Evolutionary conservation across 2,888 invertebrate species (phyloP).

Genomic region (Abrostola tripartita): DNA sequence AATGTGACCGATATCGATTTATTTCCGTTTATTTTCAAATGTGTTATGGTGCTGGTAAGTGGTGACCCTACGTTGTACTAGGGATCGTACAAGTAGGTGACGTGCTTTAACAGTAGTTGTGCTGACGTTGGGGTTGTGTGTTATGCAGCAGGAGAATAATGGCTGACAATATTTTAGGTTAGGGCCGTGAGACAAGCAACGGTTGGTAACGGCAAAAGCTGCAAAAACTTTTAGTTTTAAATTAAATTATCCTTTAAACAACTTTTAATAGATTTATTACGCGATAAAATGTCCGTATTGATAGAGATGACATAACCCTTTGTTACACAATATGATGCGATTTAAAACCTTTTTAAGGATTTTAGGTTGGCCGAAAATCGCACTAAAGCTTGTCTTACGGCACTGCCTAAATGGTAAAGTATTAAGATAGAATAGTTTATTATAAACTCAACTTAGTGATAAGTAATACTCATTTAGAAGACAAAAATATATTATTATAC

Average conservation of each 20-base stretch:
- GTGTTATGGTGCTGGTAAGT: constrained; percentile 43
- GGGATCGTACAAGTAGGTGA: constrained; percentile 35
- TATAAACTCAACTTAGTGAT: constrained; percentile 55
- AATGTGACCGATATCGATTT: neutral
- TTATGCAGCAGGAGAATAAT: constrained; percentile 84
- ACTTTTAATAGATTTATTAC: neutral
- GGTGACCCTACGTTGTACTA: constrained; percentile 40
- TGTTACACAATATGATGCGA: neutral
- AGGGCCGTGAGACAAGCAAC: constrained; percentile 42
- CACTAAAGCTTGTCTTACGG: constrained; percentile 8
- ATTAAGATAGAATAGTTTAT: constrained; percentile 49
- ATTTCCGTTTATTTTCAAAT: constrained; percentile 6
- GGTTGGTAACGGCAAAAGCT: neutral
- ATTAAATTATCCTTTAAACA: no score
- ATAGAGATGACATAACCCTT: neutral
- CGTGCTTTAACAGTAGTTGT: constrained; percentile 45
- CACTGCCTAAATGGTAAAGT: constrained; percentile 30
- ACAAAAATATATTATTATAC: constrained; percentile 46
- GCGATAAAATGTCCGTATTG: no score
- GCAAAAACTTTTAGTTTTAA: neutral
- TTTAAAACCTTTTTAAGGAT: neutral
- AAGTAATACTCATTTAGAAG: constrained; percentile 60
- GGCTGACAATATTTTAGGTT: constrained; percentile 76
- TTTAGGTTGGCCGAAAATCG: neutral
- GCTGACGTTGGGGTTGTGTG: constrained; percentile 65